Base-by-base conservation (phyloP, 2,113 vertebrate species). In the Cricetomys ansorgei region DNA sequence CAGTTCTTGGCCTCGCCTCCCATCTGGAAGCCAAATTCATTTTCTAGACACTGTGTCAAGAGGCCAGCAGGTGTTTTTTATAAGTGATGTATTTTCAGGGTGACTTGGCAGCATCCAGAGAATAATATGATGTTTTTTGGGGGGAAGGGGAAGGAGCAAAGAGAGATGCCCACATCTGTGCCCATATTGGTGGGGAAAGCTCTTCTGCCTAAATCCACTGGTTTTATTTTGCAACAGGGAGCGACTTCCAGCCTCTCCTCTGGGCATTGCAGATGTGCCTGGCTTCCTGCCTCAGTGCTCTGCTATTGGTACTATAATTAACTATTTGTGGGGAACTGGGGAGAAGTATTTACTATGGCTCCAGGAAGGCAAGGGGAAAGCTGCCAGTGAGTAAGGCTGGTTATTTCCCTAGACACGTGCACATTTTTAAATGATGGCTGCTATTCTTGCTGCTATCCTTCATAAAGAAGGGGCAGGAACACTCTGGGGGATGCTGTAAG, bases 281-380 rank as follows among this genome's bases (percentile, higher is more conserved):
- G 94, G 96, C 94, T 95, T 94, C 69, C 89, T 37, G 69, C 83
- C 89, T 95, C 85, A 81, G n/a, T 75, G 80, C 95, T 64, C 90
- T 70, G 69, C 31, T 94, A 67, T 77, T 79, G 48, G 79, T n/a
- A 37, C 94, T 96, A 75, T 96, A 97, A 96, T 97, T 97, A 98
- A 96, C 95, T 96, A 25, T 97, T 97, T 89, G 53, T 92, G 57
- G 85, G 79, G 31, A 91, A 11, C 25, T 85, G 17, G 65, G 86
- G 86, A 95, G 88, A 92, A 94, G 85, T 91, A 72, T 94, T 94
- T 97, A 95, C 94, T 94, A 75, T 64, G 34, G 50, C 92, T 91
- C 89, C 50, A 95, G 55, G 94, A 94, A 92, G 65, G 55, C 92
- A 77, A 29, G 34, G 89, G n/a, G 48, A 94, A 91, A 92, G n/a